These are phyloP conservation scores for Manis javanica DNA, from an alignment of 2,797 vertebrate species.

Conservation along the genomic window DNA sequence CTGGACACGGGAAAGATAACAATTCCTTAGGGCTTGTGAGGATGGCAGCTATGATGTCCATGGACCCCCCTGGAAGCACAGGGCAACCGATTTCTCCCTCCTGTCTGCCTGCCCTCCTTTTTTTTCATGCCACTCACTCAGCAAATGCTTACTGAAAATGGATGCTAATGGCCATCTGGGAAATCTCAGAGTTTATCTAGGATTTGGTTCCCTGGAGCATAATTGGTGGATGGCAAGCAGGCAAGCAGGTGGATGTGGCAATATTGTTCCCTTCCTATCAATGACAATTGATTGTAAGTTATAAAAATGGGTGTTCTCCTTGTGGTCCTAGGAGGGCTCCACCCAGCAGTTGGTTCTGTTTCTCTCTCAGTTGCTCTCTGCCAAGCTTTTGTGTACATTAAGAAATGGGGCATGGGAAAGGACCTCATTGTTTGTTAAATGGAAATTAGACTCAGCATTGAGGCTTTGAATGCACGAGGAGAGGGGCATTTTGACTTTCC, in stretches of 20 bases:
- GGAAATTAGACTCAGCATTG: background rate
- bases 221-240: background rate
- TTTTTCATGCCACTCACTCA: background rate
- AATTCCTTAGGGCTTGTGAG: background rate
- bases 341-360: background rate
- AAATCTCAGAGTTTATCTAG: constrained; percentile 2
- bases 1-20: background rate
- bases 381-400: background rate
- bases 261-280: constrained; percentile 25
- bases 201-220: background rate
- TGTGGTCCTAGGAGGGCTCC: background rate
- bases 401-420: background rate
- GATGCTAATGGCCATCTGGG: constrained; percentile 27
- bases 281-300: background rate
- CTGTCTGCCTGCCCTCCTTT: background rate
- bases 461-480: background rate
- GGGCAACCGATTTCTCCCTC: background rate
- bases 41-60: background rate
- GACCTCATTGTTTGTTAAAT: background rate
- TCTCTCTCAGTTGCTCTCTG: background rate
- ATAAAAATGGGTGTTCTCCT: background rate
- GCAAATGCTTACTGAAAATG: constrained; percentile 42
- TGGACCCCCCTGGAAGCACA: background rate
- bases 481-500: constrained; percentile 11
- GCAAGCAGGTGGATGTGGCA: constrained; percentile 9